Percentiles rank a stretch among this genome's conserved stretches.
These are phyloP conservation scores for Drosophila quadrilineata DNA, from an alignment of 1,140 invertebrate species.

Conservation along the genomic window DNA sequence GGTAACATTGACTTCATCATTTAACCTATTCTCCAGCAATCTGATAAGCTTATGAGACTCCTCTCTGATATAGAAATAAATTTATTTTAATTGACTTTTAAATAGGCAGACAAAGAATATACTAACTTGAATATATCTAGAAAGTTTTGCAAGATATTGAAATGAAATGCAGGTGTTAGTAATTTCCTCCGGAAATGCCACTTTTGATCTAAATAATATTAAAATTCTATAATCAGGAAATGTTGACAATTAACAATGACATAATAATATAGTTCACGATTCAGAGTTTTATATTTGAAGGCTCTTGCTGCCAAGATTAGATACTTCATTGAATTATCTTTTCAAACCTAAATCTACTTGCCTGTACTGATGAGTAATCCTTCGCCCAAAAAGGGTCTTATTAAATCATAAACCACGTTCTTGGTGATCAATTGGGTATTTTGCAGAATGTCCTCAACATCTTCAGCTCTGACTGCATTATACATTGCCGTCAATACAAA, in stretches of 20 bases:
- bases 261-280: too few species aligned
- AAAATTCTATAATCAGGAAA: too few species aligned
- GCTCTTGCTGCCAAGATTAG: too few species aligned
- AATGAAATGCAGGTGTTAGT: constrained; percentile 94
- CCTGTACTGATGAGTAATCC: constrained; percentile 87
- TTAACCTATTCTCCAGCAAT: constrained; percentile 20
- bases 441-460: constrained; percentile 61
- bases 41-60: constrained; percentile 60
- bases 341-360: too few species aligned
- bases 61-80: constrained; percentile 28
- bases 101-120: too few species aligned
- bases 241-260: too few species aligned
- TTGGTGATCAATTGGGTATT: constrained; percentile 62
- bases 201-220: constrained; percentile 84
- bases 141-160: constrained; percentile 91
- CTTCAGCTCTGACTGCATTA: constrained; percentile 59
- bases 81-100: background rate
- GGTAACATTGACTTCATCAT: constrained; percentile 59
- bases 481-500: constrained; percentile 54
- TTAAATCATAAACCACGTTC: constrained; percentile 81
- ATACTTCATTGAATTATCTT: background rate
- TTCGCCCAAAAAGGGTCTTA: constrained; percentile 86
- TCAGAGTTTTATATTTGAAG: too few species aligned
- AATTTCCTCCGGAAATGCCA: constrained; percentile 91
- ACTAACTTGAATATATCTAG: constrained; percentile 85